Conservation (phyloP, 1,140 invertebrate species). For the Ctenoplectra terminalis region DNA sequence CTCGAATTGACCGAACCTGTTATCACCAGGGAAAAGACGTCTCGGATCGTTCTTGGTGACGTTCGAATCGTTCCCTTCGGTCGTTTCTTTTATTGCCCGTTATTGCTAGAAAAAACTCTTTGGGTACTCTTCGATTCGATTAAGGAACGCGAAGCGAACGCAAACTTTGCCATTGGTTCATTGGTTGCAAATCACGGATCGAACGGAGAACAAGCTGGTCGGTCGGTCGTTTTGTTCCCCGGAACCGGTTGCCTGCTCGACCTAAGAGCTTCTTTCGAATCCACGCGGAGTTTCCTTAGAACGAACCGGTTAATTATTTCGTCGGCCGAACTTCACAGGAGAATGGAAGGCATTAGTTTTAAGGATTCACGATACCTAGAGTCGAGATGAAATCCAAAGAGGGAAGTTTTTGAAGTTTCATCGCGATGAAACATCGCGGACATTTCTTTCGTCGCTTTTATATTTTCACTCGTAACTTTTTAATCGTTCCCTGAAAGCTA, state of each 20-base stretch:
- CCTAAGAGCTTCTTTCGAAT: conserved; percentile 6
- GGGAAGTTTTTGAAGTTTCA: conserved; percentile 24
- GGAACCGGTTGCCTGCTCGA: background rate
- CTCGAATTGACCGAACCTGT: background rate
- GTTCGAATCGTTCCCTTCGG: background rate
- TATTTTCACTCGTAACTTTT: conserved; percentile 32
- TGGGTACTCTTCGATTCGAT: background rate
- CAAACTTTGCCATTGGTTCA: background rate
- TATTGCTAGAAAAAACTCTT: background rate
- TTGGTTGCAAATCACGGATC: conserved; percentile 3
- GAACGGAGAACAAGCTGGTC: background rate
- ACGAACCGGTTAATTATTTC: conserved; percentile 54
- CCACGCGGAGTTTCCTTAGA: background rate
- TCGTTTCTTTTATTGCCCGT: background rate
- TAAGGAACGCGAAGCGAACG: background rate
- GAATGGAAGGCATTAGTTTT: conserved; percentile 14
- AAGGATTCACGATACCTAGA: conserved; percentile 26
- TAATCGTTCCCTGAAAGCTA: conserved; percentile 1
- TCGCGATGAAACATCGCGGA: conserved; percentile 17
- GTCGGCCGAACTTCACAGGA: background rate
- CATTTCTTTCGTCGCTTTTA: conserved; percentile 29
- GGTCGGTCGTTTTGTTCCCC: background rate
- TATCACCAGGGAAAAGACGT: background rate
- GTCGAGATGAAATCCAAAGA: conserved; percentile 21
- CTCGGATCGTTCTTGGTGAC: background rate